Base-by-base conservation (phyloP, 2,888 invertebrate genomes). In the Hypolimnas misippus region DNA sequence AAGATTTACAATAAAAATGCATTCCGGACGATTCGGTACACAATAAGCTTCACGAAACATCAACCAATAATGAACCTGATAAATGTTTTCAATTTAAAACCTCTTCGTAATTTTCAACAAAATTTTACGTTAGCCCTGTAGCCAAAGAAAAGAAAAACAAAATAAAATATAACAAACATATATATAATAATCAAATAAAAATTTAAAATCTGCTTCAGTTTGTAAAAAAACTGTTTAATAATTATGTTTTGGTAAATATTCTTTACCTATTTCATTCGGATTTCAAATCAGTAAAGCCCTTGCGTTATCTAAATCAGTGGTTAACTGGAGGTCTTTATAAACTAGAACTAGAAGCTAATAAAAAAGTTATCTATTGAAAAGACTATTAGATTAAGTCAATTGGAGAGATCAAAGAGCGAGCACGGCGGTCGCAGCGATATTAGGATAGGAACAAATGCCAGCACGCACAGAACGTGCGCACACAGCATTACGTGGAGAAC, bases 1-100 rank as follows among this genome's bases (percentile, higher is more conserved):
- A 86, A 79, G 70, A 75, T 56, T 79, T 79, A 89, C 84, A 86
- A 82, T 87, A 85, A 84, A 84, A 89, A 81, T 83, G 87, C 87
- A 87, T 87, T 88, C 83, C 75, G 70, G 58, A 42, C 46, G 50
- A 46, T 46, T 49, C 25, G 19, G 10, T 49, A 49, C 49, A 49
- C 21, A 49, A 25, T 49, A n/a, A 49, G 49, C 25, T 49, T 49
- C 21, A 21, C 5, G n/a, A 8, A 1, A 14, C 5, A 21, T 10
- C 44, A 25, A 29, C 49, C 14, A n/a, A 29, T 14, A 25, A 29
- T 29, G 14, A 29, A 29, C 14, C 25, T 29, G 25, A 14, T 49
- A n/a, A 46, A 46, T 46, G 46, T 25, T 44, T 19, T 19, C 2
- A 44, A 44, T 19, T 46, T 21, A 19, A 46, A 46, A 46, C 19